Base-by-base conservation (phyloP, 2,797 vertebrate species). In the Anabacerthia variegaticeps region DNA sequence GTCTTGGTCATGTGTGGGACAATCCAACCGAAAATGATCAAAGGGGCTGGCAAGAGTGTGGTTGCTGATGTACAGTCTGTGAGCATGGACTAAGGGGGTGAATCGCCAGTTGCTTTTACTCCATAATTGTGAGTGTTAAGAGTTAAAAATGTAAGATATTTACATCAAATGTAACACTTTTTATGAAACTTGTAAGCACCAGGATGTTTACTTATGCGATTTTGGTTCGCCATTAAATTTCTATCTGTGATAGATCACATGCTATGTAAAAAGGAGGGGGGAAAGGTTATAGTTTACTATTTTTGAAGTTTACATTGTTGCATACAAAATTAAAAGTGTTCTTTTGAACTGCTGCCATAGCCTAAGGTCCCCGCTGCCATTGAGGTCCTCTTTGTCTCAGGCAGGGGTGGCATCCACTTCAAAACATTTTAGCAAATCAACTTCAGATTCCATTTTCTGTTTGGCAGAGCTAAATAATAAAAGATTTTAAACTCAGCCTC, bases 301-400 rank as follows among this genome's bases (percentile, higher is more conserved):
- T 98, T 98, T 98, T 98, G 96, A 98, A 98, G 98, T 98, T 98
- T 98, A 98, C 98, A 98, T 98, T 98, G 98, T 97, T 97, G 97
- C 97, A 97, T 97, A 98, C 41, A 94, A 98, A 98, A 98, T 66
- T 90, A 85, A 97, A 97, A 96, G 96, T 94, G 93, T 98, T 97
- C 96, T 98, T 98, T 97, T 97, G 97, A 97, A 97, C 97, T 78
- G 97, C 96, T 97, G 97, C 97, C 98, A 97, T 97, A 97, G 96
- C 93, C 97, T 97, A 96, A 96, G 88, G 96, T 97, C 95, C 95
- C 67, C 96, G 96, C 96, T 97, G 96, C 96, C 93, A 91, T 96
- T 92, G 91, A 96, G 96, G 74, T 92, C 85, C 91, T 97, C 97
- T 97, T 96, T 49, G 93, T 96, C 96, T 97, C 97, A 75, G 90